A percentile compares a stretch with the other conserved stretches of the same genome.
phyloP scores from a whole-genome alignment of 1,140 invertebrate genomes.

The Nephila pilipes region DNA sequence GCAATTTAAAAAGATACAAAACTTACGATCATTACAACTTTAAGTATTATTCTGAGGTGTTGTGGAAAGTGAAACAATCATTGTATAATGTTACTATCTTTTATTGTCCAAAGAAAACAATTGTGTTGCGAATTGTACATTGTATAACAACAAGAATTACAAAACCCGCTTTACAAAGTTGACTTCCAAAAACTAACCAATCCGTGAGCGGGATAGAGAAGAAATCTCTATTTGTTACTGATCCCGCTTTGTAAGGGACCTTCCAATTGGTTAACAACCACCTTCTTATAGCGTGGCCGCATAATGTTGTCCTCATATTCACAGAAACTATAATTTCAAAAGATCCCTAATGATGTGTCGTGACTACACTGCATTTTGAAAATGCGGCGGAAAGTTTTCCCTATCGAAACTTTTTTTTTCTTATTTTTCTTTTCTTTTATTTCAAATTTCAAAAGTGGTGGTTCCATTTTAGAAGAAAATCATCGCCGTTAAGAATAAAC shows the following conservation, averaged over 20 bases:
- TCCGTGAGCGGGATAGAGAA: background rate
- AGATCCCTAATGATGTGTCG: slow-evolving; percentile 56
- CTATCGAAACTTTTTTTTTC: background rate
- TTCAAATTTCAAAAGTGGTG: slow-evolving; percentile 62
- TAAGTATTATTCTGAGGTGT: no score
- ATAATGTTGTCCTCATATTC: slow-evolving; percentile 58
- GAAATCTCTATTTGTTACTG: slow-evolving; percentile 50
- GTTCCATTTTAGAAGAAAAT: slow-evolving; percentile 60
- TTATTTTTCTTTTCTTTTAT: slow-evolving; percentile 15
- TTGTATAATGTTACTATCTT: no score
- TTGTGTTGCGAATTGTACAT: no score
- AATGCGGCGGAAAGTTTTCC: slow-evolving; percentile 8
- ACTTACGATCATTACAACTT: no score
- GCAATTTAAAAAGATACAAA: no score
- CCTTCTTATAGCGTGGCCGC: slow-evolving; percentile 29
- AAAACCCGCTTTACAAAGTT: background rate
- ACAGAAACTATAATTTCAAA: slow-evolving; percentile 62
- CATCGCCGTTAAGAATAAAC: slow-evolving; percentile 57
- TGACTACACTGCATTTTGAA: slow-evolving; percentile 56
- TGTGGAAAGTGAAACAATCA: no score
- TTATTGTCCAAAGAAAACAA: no score
- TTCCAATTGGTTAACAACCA: slow-evolving; percentile 60
- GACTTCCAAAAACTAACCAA: slow-evolving; percentile 17
- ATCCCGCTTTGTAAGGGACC: slow-evolving; percentile 20
- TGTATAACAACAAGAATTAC: background rate